These are phyloP conservation scores for Mya arenaria DNA, from an alignment of 1,140 invertebrate genomes.

Conservation along the genomic window DNA sequence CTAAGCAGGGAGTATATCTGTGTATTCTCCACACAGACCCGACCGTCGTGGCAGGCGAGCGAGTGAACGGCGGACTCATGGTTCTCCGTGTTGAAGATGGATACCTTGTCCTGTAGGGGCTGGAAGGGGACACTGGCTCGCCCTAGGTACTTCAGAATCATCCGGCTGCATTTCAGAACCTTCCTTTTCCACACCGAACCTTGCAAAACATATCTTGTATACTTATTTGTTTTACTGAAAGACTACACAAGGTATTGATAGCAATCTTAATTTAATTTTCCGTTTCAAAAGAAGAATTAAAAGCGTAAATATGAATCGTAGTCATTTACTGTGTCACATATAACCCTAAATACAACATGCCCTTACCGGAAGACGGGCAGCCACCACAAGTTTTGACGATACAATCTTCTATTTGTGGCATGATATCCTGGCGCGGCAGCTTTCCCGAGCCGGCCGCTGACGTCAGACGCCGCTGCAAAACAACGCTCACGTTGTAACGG, in stretches of 20 bases:
- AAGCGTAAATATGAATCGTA: too few species aligned
- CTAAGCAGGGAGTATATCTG: conserved; percentile 56
- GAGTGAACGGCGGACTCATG: conserved; percentile 57
- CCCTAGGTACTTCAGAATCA: conserved; percentile 51
- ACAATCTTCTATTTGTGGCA: conserved; percentile 52
- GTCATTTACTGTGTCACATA: too few species aligned
- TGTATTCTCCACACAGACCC: conserved; percentile 56
- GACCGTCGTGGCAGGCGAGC: conserved; percentile 54
- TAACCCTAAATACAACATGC: too few species aligned
- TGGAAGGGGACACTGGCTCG: conserved; percentile 52
- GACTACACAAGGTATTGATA: background rate
- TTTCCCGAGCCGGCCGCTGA: conserved; percentile 50
- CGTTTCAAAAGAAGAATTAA: too few species aligned
- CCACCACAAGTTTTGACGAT: conserved; percentile 56
- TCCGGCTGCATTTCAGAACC: conserved; percentile 30
- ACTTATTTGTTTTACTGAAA: background rate
- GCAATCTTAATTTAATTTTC: background rate
- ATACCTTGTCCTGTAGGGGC: conserved; percentile 38
- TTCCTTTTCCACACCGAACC: conserved; percentile 57
- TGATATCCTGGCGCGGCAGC: conserved; percentile 48
- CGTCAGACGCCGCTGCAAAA: conserved; percentile 48
- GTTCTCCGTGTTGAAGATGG: conserved; percentile 59
- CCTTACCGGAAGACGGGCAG: conserved; percentile 55
- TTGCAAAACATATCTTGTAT: background rate
- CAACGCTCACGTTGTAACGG: conserved; percentile 23